Conservation (phyloP, 2,113 vertebrate genomes). For the Phaethon lepturus region DNA sequence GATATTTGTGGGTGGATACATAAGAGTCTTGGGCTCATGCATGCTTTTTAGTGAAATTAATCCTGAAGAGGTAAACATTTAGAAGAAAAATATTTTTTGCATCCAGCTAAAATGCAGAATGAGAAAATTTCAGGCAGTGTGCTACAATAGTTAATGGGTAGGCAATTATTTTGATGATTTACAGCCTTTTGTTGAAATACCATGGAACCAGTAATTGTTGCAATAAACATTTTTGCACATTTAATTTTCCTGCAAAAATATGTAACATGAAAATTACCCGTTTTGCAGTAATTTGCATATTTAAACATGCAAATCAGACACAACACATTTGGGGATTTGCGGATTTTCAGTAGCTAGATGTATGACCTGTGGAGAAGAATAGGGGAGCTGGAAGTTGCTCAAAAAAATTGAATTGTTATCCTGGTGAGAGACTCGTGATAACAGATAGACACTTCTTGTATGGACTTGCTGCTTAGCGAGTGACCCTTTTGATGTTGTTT, state of each 20-base stretch:
- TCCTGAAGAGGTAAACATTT: background rate
- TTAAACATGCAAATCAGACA: background rate
- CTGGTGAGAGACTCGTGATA: conserved; percentile 24
- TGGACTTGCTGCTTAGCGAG: conserved; percentile 31
- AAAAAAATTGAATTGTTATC: conserved; percentile 13
- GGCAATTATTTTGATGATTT: conserved; percentile 65
- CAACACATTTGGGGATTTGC: background rate
- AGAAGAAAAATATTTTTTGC: background rate
- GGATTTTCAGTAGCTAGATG: conserved; percentile 1
- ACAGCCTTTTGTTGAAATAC: conserved; percentile 37
- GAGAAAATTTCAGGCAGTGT: conserved; percentile 40
- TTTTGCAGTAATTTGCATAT: conserved; percentile 28
- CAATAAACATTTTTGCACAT: conserved; percentile 56
- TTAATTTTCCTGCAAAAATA: conserved; percentile 51
- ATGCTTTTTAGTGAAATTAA: background rate
- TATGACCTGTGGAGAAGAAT: conserved; percentile 61
- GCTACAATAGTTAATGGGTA: conserved; percentile 57
- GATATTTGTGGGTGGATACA: background rate
- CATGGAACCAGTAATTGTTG: conserved; percentile 47
- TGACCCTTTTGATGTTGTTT: conserved; percentile 13
- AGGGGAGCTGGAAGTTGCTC: conserved; percentile 47
- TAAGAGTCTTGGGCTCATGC: background rate
- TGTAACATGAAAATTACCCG: conserved; percentile 59
- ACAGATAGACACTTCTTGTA: conserved; percentile 1
- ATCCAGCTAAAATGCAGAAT: conserved; percentile 33